Conservation (phyloP, 2,888 invertebrate species). For the Salpingus planirostris region DNA sequence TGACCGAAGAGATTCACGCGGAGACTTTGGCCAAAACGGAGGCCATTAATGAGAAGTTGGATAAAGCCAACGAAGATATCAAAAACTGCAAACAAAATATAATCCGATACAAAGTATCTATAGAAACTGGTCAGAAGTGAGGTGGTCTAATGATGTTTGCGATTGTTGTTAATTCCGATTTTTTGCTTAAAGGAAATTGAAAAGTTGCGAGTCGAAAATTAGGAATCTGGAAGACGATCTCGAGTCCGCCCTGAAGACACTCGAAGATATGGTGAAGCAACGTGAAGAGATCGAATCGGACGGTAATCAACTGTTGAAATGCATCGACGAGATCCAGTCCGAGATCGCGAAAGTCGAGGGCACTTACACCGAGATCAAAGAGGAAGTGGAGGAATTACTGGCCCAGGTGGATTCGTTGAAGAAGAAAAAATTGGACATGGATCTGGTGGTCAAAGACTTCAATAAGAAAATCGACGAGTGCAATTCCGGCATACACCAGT, state of each 20-base stretch:
- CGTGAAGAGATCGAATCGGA: constrained; percentile 52
- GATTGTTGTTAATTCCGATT: too few relatives aligned
- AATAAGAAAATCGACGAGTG: constrained; percentile 51
- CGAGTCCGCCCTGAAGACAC: constrained; percentile 54
- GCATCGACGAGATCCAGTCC: constrained; percentile 50
- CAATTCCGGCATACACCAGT: constrained; percentile 48
- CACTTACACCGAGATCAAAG: constrained; percentile 49
- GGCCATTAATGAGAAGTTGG: constrained; percentile 61
- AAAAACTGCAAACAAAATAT: constrained; percentile 63
- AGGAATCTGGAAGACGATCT: constrained; percentile 65
- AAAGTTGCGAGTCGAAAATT: constrained; percentile 47
- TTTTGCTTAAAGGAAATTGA: background rate
- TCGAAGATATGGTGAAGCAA: constrained; percentile 50
- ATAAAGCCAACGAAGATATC: constrained; percentile 57
- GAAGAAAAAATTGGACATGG: constrained; percentile 62
- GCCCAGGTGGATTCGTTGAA: constrained; percentile 60
- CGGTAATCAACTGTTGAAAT: constrained; percentile 45
- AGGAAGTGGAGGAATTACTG: constrained; percentile 53
- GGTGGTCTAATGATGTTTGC: too few relatives aligned
- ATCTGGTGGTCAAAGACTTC: constrained; percentile 57
- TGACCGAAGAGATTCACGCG: constrained; percentile 59
- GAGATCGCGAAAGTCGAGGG: constrained; percentile 49
- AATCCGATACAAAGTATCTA: constrained; percentile 58
- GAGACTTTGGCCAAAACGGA: constrained; percentile 62
- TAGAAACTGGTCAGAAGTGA: constrained; percentile 50